Evolutionary conservation across 2,888 invertebrate genomes (phyloP).

Genomic region (Chalcis sispes): DNA sequence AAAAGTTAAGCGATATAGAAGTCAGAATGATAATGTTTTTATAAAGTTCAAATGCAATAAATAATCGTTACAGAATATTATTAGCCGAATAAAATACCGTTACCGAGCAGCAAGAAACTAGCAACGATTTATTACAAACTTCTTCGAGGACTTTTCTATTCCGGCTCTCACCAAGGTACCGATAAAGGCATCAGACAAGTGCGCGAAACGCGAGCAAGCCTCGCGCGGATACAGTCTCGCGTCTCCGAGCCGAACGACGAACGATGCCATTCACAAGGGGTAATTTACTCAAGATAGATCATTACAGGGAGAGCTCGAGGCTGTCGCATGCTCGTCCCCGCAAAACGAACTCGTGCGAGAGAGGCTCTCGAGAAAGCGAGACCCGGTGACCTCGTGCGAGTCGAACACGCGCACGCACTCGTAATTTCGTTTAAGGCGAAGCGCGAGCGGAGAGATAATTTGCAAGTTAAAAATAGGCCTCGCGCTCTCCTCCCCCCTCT

Average conservation of each 20-base stretch:
- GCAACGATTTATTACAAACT: too few relatives aligned
- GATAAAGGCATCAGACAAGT: conserved; percentile 48
- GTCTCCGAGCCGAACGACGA: too few relatives aligned
- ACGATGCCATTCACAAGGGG: conserved; percentile 39
- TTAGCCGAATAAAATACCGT: too few relatives aligned
- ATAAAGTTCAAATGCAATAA: too few relatives aligned
- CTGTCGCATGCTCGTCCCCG: neutral
- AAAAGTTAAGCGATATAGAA: too few relatives aligned
- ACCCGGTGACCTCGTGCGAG: conserved; percentile 28
- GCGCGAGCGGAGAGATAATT: conserved; percentile 20
- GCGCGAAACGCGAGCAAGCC: conserved; percentile 18
- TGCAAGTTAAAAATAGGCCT: conserved; percentile 47
- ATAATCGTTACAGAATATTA: too few relatives aligned
- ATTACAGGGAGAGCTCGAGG: conserved; percentile 30
- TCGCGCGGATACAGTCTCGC: conserved; percentile 21
- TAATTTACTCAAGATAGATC: conserved; percentile 48
- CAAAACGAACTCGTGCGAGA: conserved; percentile 3
- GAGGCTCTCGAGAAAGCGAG: conserved; percentile 14
- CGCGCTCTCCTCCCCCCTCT: too few relatives aligned
- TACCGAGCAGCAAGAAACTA: too few relatives aligned
- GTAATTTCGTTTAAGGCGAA: conserved; percentile 2
- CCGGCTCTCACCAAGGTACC: conserved; percentile 2
- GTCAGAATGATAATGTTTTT: too few relatives aligned
- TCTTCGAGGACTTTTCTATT: too few relatives aligned
- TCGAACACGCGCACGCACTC: conserved; percentile 13